Evolutionary conservation across 2,797 vertebrate species (phyloP), one percentile per base, ranked within the genome.

Genomic region (Psittacula derbiana): DNA sequence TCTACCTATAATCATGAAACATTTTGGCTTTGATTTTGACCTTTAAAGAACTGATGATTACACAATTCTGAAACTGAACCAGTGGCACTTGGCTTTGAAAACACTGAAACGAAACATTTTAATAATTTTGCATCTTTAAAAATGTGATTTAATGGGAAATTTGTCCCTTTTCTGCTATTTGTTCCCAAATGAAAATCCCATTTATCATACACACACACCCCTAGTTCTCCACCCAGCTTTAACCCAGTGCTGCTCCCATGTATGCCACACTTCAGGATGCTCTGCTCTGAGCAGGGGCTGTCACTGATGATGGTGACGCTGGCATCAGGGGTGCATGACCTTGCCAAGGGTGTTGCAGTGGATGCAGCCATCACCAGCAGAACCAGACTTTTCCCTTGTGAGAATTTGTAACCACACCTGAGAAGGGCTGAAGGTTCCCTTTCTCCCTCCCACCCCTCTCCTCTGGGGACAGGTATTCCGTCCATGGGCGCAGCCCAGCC

Each of bases 31-130:
- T 58, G n/a, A 73, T 70, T 89, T 82, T 79, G 64, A 85, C 40
- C 28, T 86, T 71, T 49, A 58, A 78, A 49, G 40, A 71, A 65
- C 4, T 0, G 1, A 38, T 23, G 27, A 65, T 11, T 16, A 46
- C 88, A 53, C 11, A 20, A 40, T 64, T 86, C 44, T 69, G 25
- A 72, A 40, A 38, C 4, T 6, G 41, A 87, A 27, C 28, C 30
- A 44, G 8, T 0, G 0, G 25, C 18, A 12, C 31, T 92, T 60
- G 50, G 25, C 38, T 88, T 80, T 61, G 23, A 65, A 86, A 92
- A 36, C 23, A 41, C 46, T 4, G 6, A 70, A 58, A 27, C 4
- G 0, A 43, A 41, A n/a, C 1, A 1, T 14, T 5, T 46, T n/a
- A 6, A 17, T 28, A 40, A 31, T 62, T 80, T 71, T 31, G 11